Evolutionary conservation across 2,113 vertebrate species (phyloP), one percentile per base, ranked within the genome.

Genomic region (Xiphophorus couchianus): DNA sequence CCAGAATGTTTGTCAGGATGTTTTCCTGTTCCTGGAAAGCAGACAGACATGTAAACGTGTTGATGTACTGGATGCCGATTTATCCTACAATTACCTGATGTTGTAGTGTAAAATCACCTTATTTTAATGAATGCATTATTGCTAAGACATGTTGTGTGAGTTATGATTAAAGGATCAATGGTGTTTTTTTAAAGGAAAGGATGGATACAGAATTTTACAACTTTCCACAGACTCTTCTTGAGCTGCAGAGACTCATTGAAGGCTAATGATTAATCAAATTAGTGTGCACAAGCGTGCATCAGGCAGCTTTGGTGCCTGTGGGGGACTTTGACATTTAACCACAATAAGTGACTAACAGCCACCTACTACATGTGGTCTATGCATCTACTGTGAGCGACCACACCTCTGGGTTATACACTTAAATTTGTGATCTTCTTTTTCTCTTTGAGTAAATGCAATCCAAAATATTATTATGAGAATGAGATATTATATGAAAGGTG

Each of bases 241-340:
- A n/a, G 4, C 77, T 29, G 69, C 81, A 76, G 54, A 70, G 63
- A 37, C 27, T 19, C 17, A 58, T 27, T 76, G 77, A 83, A 33
- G 33, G 88, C 44, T 91, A 88, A 92, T 89, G 88, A 88, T 89
- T 92, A 83, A 92, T 88, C 76, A 84, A 69, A 90, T 91, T 73
- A 89, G 75, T 80, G 83, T 86, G 89, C 68, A 51, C 77, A 44
- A 74, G 67, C 39, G 84, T 77, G 76, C 73, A 66, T 76, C 74
- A 58, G 62, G 65, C 73, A 72, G 68, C 80, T 66, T 72, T 48
- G 73, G 73, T 80, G 71, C 78, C 83, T 58, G 73, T 69, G 28
- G 76, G 73, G 83, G 66, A 73, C 30, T 66, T 60, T 92, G 90
- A 90, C 89, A 92, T 93, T 91, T 88, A 86, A 42, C 66, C 76